Evolutionary conservation across 1,140 invertebrate genomes (phyloP), one percentile per base, ranked within the genome.

Genomic region (Xylocopa sonorina): DNA sequence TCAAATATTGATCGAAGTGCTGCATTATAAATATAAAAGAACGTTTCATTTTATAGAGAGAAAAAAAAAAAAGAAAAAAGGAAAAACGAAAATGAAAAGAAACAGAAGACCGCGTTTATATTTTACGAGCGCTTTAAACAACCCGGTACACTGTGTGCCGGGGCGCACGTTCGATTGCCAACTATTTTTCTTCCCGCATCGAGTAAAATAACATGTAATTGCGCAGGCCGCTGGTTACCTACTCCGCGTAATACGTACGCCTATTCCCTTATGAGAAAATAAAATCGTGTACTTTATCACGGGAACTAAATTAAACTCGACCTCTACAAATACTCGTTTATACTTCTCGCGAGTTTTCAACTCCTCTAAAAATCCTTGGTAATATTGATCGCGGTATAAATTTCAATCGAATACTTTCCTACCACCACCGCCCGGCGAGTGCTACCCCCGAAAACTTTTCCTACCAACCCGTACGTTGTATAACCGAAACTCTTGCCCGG

Each of bases 321-420:
- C 4, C 48, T 27, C 9, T 27, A 43, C n/a, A 34, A 51, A 67
- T 66, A 75, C 24, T 75, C 62, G n/a, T 50, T 46, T 38, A 73
- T 38, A 38, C 58, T 27, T 29, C 16, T 2, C 21, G 12, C 10
- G 41, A 75, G 24, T 75, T 75, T 46, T 43, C 50, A 41, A 66
- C 62, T 41, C 3, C 62, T 64, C 34, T 43, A 55, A 75, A 75
- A 67, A 75, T 75, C 58, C 73, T 10, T 34, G 12, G 24, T 32
- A 64, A 32, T 62, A 75, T 75, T 55, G 73, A 75, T 75, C 73
- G 62, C 27, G 3, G 43, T 75, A 75, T 75, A 75, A 75, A 75
- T 75, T 75, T 75, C 73, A 67, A 75, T 75, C 63, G 73, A 55
- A 75, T 67, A 75, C 38, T 75, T 55, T 53, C 34, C 5, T 21